Percentiles rank a stretch among this genome's conserved stretches.
Conservation (phyloP, 2,113 vertebrate genomes). For the Anser cygnoides region DNA sequence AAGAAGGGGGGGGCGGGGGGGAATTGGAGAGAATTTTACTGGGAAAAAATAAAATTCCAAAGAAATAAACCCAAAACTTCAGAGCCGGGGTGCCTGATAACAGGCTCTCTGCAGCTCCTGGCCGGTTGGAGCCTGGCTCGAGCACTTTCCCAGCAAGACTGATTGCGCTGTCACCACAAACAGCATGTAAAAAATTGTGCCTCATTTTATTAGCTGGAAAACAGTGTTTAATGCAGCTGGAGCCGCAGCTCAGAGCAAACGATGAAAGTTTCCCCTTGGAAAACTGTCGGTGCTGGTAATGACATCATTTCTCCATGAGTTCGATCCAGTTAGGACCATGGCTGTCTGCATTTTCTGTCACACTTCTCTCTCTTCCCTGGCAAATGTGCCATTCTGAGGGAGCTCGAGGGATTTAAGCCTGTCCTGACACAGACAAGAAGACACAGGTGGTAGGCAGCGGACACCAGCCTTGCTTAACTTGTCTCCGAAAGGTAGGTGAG, state of each 20-base stretch:
- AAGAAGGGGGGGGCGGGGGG: background rate
- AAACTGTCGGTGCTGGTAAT: constrained; percentile 9
- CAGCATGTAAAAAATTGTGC: constrained; percentile 49
- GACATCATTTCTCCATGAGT: constrained; percentile 33
- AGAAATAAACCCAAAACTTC: background rate
- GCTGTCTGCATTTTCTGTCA: constrained; percentile 11
- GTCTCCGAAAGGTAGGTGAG: background rate
- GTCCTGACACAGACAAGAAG: background rate
- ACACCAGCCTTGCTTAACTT: background rate
- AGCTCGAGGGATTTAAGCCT: background rate
- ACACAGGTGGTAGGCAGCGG: background rate
- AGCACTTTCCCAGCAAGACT: background rate
- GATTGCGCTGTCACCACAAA: constrained; percentile 55
- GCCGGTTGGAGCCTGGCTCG: background rate
- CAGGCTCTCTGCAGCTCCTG: constrained; percentile 7
- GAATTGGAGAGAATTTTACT: constrained; percentile 11
- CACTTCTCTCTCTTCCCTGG: background rate
- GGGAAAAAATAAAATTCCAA: background rate
- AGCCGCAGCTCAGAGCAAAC: constrained; percentile 24
- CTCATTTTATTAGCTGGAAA: constrained; percentile 50
- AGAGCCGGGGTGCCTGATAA: background rate
- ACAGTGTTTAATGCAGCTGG: constrained; percentile 51
- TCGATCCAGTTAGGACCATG: background rate
- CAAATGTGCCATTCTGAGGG: background rate
- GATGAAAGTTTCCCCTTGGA: constrained; percentile 50